Evolutionary conservation across 1,140 invertebrate genomes (phyloP).

Genomic region (Trichogramma pretiosum): DNA sequence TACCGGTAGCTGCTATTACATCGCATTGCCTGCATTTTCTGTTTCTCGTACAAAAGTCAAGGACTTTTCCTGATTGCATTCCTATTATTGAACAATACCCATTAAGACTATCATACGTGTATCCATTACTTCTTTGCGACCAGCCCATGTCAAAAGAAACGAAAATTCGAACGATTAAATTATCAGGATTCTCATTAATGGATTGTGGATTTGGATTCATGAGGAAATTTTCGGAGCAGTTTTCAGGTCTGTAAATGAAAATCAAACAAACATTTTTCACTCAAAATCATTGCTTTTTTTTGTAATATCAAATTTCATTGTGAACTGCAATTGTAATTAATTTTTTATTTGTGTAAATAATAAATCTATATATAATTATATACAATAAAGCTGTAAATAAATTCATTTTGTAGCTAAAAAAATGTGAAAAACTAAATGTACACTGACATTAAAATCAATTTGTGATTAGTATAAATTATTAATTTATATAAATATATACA

Average conservation of each 20-base stretch:
- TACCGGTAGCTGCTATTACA: not conserved
- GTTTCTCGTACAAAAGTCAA: not conserved
- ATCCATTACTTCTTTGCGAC: not conserved
- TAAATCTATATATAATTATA: not conserved
- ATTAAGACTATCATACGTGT: not conserved
- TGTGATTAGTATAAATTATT: no score
- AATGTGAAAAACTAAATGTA: not conserved
- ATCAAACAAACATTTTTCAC: not conserved
- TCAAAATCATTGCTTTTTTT: not conserved
- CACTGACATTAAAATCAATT: no score
- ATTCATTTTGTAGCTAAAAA: not conserved
- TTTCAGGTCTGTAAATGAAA: not conserved
- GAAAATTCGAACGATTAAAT: not conserved
- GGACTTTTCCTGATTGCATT: not conserved
- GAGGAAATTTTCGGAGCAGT: not conserved
- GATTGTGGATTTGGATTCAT: no score
- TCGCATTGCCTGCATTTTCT: constrained; percentile 11
- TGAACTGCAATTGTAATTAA: not conserved
- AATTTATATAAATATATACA: not conserved
- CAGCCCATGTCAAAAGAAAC: constrained; percentile 6
- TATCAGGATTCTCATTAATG: not conserved
- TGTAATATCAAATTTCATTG: not conserved
- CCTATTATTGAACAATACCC: not conserved
- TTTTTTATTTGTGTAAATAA: not conserved
- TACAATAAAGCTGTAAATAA: not conserved